Percentiles rank a stretch among this genome's conserved stretches.
These are phyloP conservation scores for Tarsius wallacei DNA, from an alignment of 2,797 vertebrate species.

Conservation along the genomic window DNA sequence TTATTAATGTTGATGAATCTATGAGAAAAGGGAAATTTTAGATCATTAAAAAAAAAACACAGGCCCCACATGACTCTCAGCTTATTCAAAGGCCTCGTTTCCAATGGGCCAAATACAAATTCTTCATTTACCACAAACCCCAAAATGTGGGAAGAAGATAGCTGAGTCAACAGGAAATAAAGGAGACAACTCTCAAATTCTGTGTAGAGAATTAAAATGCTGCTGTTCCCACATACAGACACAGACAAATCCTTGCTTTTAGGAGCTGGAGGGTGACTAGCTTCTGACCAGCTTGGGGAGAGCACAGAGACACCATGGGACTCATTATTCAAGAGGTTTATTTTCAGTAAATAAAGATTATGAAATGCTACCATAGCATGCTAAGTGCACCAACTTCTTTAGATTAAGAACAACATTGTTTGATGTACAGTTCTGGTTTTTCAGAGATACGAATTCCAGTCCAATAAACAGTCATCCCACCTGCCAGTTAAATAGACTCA, in stretches of 20 bases:
- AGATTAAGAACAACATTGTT: background rate
- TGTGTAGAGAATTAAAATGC: slow-evolving; percentile 72
- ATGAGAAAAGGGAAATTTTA: slow-evolving; percentile 63
- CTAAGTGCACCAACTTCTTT: background rate
- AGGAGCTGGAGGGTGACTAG: background rate
- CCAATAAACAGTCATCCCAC: slow-evolving; percentile 28
- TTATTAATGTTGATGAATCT: slow-evolving; percentile 29
- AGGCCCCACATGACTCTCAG: slow-evolving; percentile 61
- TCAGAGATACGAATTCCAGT: background rate
- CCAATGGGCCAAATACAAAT: slow-evolving; percentile 82
- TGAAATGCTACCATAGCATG: background rate
- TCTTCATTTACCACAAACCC: slow-evolving; percentile 85
- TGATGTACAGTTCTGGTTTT: background rate
- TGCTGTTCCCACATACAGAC: slow-evolving; percentile 68
- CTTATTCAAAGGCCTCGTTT: slow-evolving; percentile 78
- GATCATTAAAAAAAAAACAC: slow-evolving; percentile 70
- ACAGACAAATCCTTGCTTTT: slow-evolving; percentile 64
- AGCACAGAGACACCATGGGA: background rate
- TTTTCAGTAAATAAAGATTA: background rate
- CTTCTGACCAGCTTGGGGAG: slow-evolving; percentile 11
- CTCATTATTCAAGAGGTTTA: background rate
- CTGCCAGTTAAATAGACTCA: background rate
- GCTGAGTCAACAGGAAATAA: slow-evolving; percentile 88
- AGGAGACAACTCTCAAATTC: slow-evolving; percentile 80
- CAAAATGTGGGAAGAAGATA: slow-evolving; percentile 87